Evolutionary conservation across 2,113 vertebrate species (phyloP).

Genomic region (Nibea albiflora): DNA sequence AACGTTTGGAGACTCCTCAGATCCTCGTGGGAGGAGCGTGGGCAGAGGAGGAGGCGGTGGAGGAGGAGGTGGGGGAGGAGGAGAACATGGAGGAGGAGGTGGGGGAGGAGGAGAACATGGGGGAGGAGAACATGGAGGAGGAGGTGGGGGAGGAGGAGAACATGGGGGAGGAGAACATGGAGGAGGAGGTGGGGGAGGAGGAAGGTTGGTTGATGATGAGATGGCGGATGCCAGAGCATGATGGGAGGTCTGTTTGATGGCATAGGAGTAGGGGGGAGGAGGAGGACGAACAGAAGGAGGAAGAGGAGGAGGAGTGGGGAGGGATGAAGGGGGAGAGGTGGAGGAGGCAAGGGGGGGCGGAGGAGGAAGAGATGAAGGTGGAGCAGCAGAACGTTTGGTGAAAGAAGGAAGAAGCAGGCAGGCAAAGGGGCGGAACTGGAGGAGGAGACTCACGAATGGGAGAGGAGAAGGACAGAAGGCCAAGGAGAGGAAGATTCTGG

Average conservation of each 20-base stretch:
- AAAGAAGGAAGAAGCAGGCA: not conserved
- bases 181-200: conserved; percentile 8
- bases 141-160: conserved; percentile 5
- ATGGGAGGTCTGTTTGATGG: conserved; percentile 40
- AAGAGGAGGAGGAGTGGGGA: conserved; percentile 40
- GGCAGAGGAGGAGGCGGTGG: conserved; percentile 38
- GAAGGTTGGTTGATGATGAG: conserved; percentile 2
- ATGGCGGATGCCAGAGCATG: not conserved
- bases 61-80: conserved; percentile 8
- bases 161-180: not conserved
- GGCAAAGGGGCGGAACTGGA: conserved; percentile 63
- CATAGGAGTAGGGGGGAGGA: conserved; percentile 69
- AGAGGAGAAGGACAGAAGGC: conserved; percentile 50
- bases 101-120: not conserved
- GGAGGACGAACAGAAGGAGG: conserved; percentile 46
- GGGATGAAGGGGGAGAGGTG: conserved; percentile 8
- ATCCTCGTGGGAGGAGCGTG: conserved; percentile 33
- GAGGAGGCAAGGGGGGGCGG: conserved; percentile 10
- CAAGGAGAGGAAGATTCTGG: conserved; percentile 14
- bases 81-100: not conserved
- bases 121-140: conserved; percentile 25
- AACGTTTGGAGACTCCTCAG: not conserved
- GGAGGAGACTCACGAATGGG: not conserved
- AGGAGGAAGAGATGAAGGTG: conserved; percentile 66
- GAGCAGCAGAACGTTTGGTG: conserved; percentile 72